Percentiles rank a stretch among this genome's conserved stretches.
These are phyloP conservation scores for Fragum fragum DNA, from an alignment of 2,888 invertebrate genomes.

Conservation along the genomic window DNA sequence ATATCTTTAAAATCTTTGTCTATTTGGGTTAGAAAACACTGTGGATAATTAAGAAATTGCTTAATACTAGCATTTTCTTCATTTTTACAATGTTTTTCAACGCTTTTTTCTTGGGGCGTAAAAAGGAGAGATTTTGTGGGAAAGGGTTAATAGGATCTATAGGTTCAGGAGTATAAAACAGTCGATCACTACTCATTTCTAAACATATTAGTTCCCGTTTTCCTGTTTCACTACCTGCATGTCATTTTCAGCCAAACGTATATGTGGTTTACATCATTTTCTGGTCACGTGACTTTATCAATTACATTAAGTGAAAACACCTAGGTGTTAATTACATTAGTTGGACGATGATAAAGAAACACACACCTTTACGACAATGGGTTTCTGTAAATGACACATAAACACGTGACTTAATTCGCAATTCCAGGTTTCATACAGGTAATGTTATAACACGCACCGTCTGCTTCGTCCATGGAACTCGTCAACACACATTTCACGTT, in stretches of 20 bases:
- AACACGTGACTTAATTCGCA: not conserved
- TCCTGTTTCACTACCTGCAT: not conserved
- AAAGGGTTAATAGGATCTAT: no score
- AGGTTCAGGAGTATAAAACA: no score
- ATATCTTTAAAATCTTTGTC: no score
- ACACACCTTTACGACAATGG: not conserved
- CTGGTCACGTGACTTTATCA: not conserved
- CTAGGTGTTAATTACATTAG: not conserved
- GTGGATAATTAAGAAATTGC: no score
- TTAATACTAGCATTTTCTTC: no score
- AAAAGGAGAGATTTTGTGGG: no score
- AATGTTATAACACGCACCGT: not conserved
- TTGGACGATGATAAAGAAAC: not conserved
- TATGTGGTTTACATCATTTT: constrained; percentile 9
- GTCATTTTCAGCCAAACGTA: not conserved
- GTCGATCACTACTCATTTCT: no score
- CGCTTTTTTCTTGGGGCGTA: no score
- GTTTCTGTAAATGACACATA: not conserved
- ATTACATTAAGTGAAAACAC: constrained; percentile 14
- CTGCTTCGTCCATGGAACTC: not conserved
- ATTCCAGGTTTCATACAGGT: not conserved
- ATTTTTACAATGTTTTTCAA: no score
- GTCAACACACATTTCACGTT: no score
- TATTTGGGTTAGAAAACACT: no score
- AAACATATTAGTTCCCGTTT: no score